phyloP scores from a whole-genome alignment of 2,888 invertebrate genomes.

The Chymomyza amoena region DNA sequence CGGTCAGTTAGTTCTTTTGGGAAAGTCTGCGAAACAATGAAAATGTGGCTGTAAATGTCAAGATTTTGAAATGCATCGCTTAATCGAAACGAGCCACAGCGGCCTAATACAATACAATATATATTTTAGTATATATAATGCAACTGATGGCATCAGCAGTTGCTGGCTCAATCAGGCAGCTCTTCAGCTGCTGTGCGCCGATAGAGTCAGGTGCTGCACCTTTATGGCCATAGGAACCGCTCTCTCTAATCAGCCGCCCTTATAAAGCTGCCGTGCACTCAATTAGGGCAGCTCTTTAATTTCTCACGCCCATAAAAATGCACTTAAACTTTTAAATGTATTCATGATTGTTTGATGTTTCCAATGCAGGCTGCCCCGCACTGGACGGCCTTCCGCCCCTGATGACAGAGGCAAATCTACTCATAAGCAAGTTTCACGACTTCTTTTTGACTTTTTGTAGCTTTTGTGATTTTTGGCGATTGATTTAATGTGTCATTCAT shows the following conservation, averaged over 20 bases:
- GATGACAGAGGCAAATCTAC: slow-evolving; percentile 39
- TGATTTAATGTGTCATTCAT: slow-evolving; percentile 80
- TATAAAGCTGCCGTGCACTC: not conserved
- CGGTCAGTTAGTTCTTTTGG: slow-evolving; percentile 17
- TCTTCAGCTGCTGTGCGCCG: not conserved
- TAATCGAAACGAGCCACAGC: slow-evolving; percentile 44
- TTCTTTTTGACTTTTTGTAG: slow-evolving; percentile 39
- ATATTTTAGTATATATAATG: slow-evolving; percentile 5
- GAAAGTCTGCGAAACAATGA: slow-evolving; percentile 47
- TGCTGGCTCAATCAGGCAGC: not conserved
- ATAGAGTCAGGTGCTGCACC: not conserved
- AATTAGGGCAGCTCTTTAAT: slow-evolving; percentile 43
- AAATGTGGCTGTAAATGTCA: slow-evolving; percentile 64
- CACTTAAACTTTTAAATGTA: slow-evolving; percentile 61
- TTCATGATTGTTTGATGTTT: slow-evolving; percentile 43
- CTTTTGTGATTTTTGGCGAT: slow-evolving; percentile 78
- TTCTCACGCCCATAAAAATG: slow-evolving; percentile 65
- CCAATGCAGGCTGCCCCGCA: slow-evolving; percentile 35
- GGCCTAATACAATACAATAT: not conserved
- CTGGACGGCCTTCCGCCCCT: not conserved
- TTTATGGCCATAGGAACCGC: not conserved
- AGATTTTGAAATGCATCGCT: slow-evolving; percentile 63
- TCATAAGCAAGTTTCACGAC: slow-evolving; percentile 37
- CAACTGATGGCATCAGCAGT: slow-evolving; percentile 38
- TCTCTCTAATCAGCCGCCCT: not conserved